A percentile compares a stretch with the other conserved stretches of the same genome.
Conservation (phyloP, 1,140 invertebrate species). For the Chionoecetes opilio region DNA sequence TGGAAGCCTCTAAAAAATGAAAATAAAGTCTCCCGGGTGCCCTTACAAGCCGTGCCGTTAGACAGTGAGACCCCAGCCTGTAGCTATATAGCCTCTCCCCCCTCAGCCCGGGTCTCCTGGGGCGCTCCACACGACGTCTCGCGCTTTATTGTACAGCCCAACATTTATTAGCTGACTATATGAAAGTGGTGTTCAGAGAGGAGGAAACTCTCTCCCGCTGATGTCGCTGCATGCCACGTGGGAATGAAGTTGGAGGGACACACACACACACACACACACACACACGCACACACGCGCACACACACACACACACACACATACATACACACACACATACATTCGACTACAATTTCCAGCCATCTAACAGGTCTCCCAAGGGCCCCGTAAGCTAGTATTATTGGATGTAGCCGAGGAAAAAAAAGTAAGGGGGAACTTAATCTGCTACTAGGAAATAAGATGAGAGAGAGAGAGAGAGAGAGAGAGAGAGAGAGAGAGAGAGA, state of each 20-base stretch:
- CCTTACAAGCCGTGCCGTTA: neutral
- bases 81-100: neutral
- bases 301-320: constrained; percentile 1
- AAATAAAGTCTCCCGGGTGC: no score
- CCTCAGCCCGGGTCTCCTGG: neutral
- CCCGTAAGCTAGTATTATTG: neutral
- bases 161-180: constrained; percentile 6
- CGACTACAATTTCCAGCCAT: neutral
- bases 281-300: neutral
- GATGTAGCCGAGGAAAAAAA: neutral
- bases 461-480: neutral
- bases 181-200: neutral
- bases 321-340: neutral
- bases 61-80: neutral
- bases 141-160: neutral
- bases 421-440: no score
- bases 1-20: no score
- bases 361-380: neutral
- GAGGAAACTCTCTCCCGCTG: neutral
- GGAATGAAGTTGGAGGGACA: neutral
- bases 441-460: neutral
- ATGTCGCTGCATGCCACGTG: neutral
- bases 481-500: constrained; percentile 11
- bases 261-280: no score
- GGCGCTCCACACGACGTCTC: neutral